Evolutionary conservation across 92 coral and sea anemone genomes (phyloP).

Genomic region (Heliopora coerulea): DNA sequence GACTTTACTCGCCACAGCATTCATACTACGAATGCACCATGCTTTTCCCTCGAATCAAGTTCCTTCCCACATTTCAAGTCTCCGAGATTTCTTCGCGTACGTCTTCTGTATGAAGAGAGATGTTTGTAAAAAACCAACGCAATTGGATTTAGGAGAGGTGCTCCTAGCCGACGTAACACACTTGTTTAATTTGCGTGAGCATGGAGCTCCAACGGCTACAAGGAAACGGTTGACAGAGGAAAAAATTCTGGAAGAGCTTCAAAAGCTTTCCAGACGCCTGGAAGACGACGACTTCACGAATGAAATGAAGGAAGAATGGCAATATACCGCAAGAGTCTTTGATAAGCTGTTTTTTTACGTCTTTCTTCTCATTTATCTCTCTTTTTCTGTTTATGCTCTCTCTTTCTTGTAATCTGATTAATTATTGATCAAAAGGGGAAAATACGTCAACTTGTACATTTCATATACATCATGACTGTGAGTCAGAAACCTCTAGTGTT

Average conservation of each 20-base stretch:
- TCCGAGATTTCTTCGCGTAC: conserved; percentile 3
- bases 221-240: conserved; percentile 9
- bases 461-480: too few species aligned
- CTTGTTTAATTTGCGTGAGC: neutral
- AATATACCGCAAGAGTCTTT: conserved; percentile 63
- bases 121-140: neutral
- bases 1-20: conserved; percentile 22
- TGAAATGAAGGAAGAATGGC: conserved; percentile 70
- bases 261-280: neutral
- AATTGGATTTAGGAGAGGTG: neutral
- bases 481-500: too few species aligned
- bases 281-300: neutral
- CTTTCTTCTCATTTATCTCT: conserved; percentile 60
- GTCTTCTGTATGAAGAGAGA: neutral
- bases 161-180: neutral
- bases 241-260: conserved; percentile 4
- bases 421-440: too few species aligned
- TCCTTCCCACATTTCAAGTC: neutral
- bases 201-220: neutral
- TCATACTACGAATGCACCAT: conserved; percentile 18
- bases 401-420: conserved; percentile 2
- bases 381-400: conserved; percentile 56
- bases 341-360: conserved; percentile 75
- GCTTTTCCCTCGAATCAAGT: conserved; percentile 3
- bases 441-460: too few species aligned